Evolutionary conservation across 2,113 vertebrate species (phyloP).

Genomic region (Etheostoma cragini): DNA sequence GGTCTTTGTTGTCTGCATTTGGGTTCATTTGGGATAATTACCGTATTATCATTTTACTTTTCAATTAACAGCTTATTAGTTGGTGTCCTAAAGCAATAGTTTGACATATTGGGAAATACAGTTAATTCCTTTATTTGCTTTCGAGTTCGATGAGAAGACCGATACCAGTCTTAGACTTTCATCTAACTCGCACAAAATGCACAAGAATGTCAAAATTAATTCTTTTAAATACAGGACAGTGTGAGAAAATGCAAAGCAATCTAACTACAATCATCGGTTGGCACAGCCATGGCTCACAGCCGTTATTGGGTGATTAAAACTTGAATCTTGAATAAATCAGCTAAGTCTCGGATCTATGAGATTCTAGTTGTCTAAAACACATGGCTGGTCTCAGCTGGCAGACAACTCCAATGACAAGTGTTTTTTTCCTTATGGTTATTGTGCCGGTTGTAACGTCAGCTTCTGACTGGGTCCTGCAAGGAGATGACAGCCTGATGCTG

Average conservation of each 20-base stretch:
- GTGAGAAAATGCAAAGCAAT: background rate
- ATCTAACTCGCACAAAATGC: background rate
- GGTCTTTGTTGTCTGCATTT: too few relatives aligned
- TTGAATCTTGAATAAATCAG: background rate
- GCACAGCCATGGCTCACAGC: background rate
- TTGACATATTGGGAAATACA: background rate
- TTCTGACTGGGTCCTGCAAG: slow-evolving; percentile 38
- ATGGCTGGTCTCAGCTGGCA: background rate
- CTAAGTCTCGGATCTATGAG: slow-evolving; percentile 8
- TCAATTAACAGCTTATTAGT: background rate
- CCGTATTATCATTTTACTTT: background rate
- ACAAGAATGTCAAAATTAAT: background rate
- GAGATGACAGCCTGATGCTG: slow-evolving; percentile 18
- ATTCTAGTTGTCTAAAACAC: background rate
- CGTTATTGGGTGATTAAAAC: background rate
- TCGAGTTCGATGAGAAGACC: background rate
- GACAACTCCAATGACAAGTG: slow-evolving; percentile 3
- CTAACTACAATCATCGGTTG: background rate
- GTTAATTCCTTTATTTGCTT: background rate
- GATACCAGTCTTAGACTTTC: background rate
- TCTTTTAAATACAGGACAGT: background rate
- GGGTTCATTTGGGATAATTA: too few relatives aligned
- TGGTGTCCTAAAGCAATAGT: background rate
- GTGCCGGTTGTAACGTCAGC: slow-evolving; percentile 22
- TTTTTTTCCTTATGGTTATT: slow-evolving; percentile 46